Evolutionary conservation across 1,140 invertebrate species (phyloP), one percentile per base, ranked within the genome.

Genomic region (Drosophila elegans): DNA sequence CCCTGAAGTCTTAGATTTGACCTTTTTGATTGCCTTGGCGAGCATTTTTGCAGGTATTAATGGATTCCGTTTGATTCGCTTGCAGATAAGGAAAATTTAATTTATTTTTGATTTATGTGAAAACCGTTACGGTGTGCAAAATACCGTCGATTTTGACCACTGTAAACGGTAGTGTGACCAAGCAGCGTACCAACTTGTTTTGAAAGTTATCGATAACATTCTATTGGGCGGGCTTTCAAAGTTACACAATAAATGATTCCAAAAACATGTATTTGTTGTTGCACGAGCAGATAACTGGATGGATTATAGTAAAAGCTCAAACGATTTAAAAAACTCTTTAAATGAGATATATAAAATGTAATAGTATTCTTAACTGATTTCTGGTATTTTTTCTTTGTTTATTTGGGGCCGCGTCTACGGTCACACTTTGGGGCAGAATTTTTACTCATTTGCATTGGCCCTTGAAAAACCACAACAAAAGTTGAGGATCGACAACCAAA

Each of bases 401-500:
- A 11, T 21, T 10, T 16, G 10, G n/a, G 10, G 27, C 25, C 3
- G 5, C 27, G 7, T 2, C 44, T 49, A 3, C 49, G 49, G 32
- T 52, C 49, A 52, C 49, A 52, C 49, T 21, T 36, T 34, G 49
- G 49, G 49, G 48, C 12, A 13, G 9, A 32, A 10, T 10, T 10
- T 32, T 34, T 32, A n/a, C 9, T 10, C 25, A 34, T 34, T 13
- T 34, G 27, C n/a, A 4, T 11, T 7, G 9, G 12, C 12, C 3
- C 10, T 12, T 32, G 39, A 32, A 55, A 69, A 55, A 64, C 34
- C 12, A 36, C 44, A 74, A 79, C 51, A 56, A 68, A 61, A 59
- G 53, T 46, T 51, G n/a, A 38, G 55, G 49, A 49, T 54, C 32
- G 48, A 29, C 16, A 52, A 53, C 51, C 80, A 85, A 86, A 92